Percentiles rank a stretch among this genome's conserved stretches.
Evolutionary conservation across 2,797 vertebrate genomes (phyloP).

Genomic region (Pyrrhura leucotis): DNA sequence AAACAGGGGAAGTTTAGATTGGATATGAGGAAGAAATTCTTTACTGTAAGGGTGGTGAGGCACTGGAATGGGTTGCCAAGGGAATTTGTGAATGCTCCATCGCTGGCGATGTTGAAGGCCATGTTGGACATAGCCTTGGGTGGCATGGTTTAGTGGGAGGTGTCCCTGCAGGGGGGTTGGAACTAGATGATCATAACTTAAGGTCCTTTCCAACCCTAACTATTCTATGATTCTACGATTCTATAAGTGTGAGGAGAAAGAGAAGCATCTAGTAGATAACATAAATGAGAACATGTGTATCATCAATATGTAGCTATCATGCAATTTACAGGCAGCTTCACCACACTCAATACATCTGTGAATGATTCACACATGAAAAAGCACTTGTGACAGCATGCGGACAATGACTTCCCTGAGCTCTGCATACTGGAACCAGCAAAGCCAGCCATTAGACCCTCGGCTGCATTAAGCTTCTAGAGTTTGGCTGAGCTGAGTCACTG

Average conservation of each 20-base stretch:
- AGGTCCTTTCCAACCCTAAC: no score
- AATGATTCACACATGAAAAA: background rate
- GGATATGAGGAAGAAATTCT: no score
- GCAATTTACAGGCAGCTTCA: background rate
- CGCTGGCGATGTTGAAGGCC: no score
- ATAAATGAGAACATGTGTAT: background rate
- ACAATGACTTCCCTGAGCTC: rapidly evolving
- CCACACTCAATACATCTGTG: background rate
- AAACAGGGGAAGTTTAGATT: no score
- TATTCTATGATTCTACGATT: no score
- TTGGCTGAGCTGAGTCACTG: background rate
- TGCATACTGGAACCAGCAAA: background rate
- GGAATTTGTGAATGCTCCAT: no score
- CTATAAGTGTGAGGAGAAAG: background rate
- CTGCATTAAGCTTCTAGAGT: background rate
- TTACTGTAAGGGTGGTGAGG: no score
- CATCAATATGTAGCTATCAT: background rate
- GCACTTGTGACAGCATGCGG: background rate
- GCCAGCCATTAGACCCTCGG: background rate
- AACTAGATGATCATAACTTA: no score
- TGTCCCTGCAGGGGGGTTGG: no score
- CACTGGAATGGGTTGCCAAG: no score
- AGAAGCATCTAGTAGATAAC: background rate
- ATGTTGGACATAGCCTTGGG: no score
- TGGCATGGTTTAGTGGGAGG: no score